Percentiles rank a stretch among this genome's conserved stretches.
Evolutionary conservation across 2,888 invertebrate genomes (phyloP).

Genomic region (Agriopis aurantiaria): DNA sequence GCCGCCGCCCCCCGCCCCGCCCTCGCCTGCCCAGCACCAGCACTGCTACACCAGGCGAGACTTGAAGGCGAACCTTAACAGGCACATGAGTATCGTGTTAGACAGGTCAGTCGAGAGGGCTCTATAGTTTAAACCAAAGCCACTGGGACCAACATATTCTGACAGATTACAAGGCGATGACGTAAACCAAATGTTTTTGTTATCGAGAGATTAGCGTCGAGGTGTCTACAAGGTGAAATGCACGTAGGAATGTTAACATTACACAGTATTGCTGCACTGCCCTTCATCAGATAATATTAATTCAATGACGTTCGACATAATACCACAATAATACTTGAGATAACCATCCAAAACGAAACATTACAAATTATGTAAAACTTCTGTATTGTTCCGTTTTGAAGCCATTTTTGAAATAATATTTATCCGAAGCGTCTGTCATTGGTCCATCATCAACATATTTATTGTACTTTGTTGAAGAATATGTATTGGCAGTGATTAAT

Average conservation of each 20-base stretch:
- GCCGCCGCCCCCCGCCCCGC: conserved; percentile 45
- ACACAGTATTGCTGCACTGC: conserved; percentile 3
- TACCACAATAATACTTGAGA: background rate
- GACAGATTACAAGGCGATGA: conserved; percentile 9
- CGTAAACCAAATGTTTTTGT: conserved; percentile 16
- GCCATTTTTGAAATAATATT: conserved; percentile 3
- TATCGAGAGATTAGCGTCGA: conserved; percentile 25
- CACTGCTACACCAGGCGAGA: conserved; percentile 80
- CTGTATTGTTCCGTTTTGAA: background rate
- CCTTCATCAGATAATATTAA: conserved; percentile 9
- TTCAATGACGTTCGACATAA: conserved; percentile 10
- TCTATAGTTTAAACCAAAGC: background rate
- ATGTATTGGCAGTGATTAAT: conserved; percentile 48
- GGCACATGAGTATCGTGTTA: conserved; percentile 84
- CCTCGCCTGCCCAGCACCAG: conserved; percentile 51
- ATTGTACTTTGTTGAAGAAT: conserved; percentile 39
- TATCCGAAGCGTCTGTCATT: conserved; percentile 21
- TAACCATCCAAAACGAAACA: background rate
- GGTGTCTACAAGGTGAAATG: conserved; percentile 33
- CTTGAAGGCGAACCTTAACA: conserved; percentile 82
- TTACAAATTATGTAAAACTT: background rate
- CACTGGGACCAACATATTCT: background rate
- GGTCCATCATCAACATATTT: conserved; percentile 34
- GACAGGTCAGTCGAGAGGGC: conserved; percentile 76
- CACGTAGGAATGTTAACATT: conserved; percentile 33